phyloP scores from a whole-genome alignment of 2,113 vertebrate genomes.

The Boulengerochromis microlepis region DNA sequence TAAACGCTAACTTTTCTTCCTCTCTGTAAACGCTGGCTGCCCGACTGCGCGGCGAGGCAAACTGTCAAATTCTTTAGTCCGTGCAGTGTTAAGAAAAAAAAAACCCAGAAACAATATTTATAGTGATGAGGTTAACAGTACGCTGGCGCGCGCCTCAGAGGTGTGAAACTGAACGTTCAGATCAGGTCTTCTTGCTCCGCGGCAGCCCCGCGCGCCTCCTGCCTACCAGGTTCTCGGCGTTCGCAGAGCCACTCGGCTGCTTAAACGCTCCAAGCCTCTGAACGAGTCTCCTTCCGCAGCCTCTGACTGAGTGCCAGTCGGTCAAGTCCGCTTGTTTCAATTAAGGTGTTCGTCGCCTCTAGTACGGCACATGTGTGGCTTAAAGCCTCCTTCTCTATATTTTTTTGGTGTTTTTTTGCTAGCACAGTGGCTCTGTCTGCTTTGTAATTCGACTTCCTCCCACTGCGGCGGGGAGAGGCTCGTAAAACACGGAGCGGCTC shows the following conservation, averaged over 20 bases:
- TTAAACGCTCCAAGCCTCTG: not conserved
- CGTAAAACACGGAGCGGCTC: slow-evolving; percentile 48
- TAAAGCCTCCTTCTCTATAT: not conserved
- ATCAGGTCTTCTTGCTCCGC: not conserved
- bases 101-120: accelerated
- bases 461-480: slow-evolving; percentile 53
- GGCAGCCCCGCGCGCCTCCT: not conserved
- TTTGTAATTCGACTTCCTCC: slow-evolving; percentile 60
- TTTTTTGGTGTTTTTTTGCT: not conserved
- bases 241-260: not conserved
- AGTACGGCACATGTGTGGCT: not conserved
- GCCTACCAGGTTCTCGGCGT: not conserved
- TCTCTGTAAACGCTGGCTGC: not conserved
- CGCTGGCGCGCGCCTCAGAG: not conserved
- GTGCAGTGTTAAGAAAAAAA: not conserved
- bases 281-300: not conserved
- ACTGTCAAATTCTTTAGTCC: not conserved
- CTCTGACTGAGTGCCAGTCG: not conserved
- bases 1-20: slow-evolving; percentile 10
- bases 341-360: not conserved
- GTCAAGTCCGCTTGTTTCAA: not conserved
- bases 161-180: not conserved
- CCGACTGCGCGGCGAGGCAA: not conserved
- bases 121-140: not conserved
- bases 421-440: slow-evolving; percentile 6